Evolutionary conservation across 2,888 invertebrate species (phyloP).

Genomic region (Crocallis elinguaria): DNA sequence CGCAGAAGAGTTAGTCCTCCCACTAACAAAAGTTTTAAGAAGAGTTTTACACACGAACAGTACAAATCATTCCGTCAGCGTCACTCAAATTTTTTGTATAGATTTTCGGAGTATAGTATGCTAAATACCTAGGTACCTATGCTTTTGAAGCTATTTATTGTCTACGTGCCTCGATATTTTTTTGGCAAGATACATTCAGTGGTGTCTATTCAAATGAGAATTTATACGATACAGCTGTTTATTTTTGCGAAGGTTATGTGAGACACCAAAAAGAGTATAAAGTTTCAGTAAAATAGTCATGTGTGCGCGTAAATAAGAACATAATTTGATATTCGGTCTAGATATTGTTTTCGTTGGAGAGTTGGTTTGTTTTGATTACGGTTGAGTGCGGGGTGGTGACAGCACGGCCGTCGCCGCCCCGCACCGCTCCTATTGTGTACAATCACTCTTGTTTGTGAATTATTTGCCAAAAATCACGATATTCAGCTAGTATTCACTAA

Average conservation of each 20-base stretch:
- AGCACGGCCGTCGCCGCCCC: conserved; percentile 64
- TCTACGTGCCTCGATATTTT: no score
- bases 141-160: no score
- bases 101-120: no score
- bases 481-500: conserved; percentile 43
- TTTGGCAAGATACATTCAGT: no score
- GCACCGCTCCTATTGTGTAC: conserved; percentile 55
- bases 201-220: not conserved
- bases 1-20: no score
- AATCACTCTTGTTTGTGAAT: conserved; percentile 57
- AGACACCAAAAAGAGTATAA: conserved; percentile 10
- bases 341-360: conserved; percentile 47
- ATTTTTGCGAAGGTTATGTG: not conserved
- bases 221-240: not conserved
- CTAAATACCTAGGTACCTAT: no score
- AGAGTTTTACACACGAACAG: no score
- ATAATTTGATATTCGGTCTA: conserved; percentile 29
- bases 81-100: no score
- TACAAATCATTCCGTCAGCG: no score
- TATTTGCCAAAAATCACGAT: conserved; percentile 56
- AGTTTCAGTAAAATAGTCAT: conserved; percentile 12
- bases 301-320: conserved; percentile 22
- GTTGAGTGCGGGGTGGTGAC: conserved; percentile 52
- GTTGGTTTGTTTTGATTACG: conserved; percentile 54
- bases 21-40: no score